phyloP scores from a whole-genome alignment of 2,113 vertebrate genomes.

The Climacteris rufus region DNA sequence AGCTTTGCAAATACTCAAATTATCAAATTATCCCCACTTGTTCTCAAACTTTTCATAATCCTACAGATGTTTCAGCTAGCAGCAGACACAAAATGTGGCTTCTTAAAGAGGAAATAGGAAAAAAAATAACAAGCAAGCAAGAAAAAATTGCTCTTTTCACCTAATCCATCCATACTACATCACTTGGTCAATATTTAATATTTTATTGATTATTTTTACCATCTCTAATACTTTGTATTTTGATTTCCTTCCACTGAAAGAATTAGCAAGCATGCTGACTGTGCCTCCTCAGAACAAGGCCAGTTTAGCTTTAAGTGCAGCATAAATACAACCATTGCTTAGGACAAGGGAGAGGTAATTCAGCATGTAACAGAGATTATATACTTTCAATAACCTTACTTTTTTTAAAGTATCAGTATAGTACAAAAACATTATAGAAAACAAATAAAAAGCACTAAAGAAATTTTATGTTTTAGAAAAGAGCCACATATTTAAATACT shows the following conservation, averaged over 20 bases:
- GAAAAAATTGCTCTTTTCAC: background rate
- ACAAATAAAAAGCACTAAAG: background rate
- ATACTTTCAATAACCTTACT: background rate
- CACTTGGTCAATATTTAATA: background rate
- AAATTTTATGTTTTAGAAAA: background rate
- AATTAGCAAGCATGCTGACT: background rate
- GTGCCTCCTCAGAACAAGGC: background rate
- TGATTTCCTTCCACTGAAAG: background rate
- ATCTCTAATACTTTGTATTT: background rate
- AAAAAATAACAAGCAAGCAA: background rate
- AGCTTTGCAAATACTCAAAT: background rate
- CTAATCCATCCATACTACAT: background rate
- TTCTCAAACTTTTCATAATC: background rate
- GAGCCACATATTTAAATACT: background rate
- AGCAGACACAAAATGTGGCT: background rate
- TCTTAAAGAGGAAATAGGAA: background rate
- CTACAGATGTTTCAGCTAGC: background rate
- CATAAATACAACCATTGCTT: background rate
- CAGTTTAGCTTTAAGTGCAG: background rate
- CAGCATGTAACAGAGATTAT: background rate
- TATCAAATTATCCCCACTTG: background rate
- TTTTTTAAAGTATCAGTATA: background rate
- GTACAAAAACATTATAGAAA: background rate
- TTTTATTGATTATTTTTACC: background rate
- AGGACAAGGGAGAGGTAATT: background rate